These are phyloP conservation scores for Cossypha dichroa DNA, from an alignment of 2,797 vertebrate species.

Conservation along the genomic window DNA sequence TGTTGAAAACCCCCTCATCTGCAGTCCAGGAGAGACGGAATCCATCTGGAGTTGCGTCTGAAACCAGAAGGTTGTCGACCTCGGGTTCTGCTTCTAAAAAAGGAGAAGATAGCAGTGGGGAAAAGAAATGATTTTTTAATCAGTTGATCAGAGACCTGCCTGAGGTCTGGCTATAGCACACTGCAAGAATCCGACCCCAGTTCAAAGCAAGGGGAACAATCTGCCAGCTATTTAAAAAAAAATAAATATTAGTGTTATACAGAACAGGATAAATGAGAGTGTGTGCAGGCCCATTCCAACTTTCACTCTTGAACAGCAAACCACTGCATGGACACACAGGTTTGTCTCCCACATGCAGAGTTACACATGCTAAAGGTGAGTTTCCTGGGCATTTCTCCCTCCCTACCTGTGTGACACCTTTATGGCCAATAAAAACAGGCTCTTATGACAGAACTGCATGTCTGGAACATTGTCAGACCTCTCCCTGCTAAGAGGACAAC, in stretches of 20 bases:
- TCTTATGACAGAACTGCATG: conserved; percentile 17
- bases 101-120: conserved; percentile 44
- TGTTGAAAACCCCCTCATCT: conserved; percentile 89
- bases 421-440: conserved; percentile 35
- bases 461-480: background rate
- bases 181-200: conserved; percentile 33
- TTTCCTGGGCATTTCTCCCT: conserved; percentile 58
- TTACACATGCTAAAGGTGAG: conserved; percentile 71
- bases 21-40: conserved; percentile 91
- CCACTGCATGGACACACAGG: conserved; percentile 36
- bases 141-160: background rate
- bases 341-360: conserved; percentile 51
- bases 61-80: conserved; percentile 88
- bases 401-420: conserved; percentile 1
- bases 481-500: background rate
- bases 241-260: background rate
- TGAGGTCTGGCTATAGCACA: conserved; percentile 4
- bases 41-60: conserved; percentile 82
- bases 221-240: conserved; percentile 49
- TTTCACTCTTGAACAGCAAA: conserved; percentile 44
- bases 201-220: conserved; percentile 54
- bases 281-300: conserved; percentile 35
- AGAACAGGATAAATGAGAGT: background rate
- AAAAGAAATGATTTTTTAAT: conserved; percentile 2
- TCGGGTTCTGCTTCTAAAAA: conserved; percentile 90